Conservation (phyloP, 2,113 vertebrate species). For the Daphoenositta chrysoptera region DNA sequence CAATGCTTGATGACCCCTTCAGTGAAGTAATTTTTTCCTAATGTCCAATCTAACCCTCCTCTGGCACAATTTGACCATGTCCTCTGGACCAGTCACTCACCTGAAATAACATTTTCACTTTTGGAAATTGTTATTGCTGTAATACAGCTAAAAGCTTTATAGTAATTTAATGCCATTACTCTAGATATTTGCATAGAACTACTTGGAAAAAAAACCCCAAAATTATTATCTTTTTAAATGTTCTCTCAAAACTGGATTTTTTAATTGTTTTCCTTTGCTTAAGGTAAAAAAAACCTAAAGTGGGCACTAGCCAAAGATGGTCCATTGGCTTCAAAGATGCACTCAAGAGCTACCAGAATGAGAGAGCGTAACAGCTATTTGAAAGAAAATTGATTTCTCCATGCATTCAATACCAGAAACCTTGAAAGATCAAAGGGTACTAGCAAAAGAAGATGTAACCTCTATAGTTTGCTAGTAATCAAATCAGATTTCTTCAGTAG, state of each 20-base stretch:
- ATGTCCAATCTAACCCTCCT: not conserved
- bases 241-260: not conserved
- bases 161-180: not conserved
- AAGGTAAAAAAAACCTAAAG: not conserved
- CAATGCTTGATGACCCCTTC: not conserved
- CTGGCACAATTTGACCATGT: not conserved
- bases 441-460: conserved; percentile 7
- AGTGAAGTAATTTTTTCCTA: not conserved
- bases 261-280: not conserved
- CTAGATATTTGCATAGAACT: not conserved
- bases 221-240: not conserved
- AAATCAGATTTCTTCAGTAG: not conserved
- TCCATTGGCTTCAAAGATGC: not conserved
- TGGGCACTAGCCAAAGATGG: not conserved
- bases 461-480: not conserved
- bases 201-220: not conserved
- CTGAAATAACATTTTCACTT: not conserved
- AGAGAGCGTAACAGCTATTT: not conserved
- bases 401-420: not conserved
- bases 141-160: not conserved
- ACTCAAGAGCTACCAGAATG: not conserved
- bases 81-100: too few species aligned
- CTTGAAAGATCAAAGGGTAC: conserved; percentile 39
- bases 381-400: conserved; percentile 44
- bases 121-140: not conserved